Conservation (phyloP, 2,113 vertebrate species). For the Muscicapa adusta region DNA sequence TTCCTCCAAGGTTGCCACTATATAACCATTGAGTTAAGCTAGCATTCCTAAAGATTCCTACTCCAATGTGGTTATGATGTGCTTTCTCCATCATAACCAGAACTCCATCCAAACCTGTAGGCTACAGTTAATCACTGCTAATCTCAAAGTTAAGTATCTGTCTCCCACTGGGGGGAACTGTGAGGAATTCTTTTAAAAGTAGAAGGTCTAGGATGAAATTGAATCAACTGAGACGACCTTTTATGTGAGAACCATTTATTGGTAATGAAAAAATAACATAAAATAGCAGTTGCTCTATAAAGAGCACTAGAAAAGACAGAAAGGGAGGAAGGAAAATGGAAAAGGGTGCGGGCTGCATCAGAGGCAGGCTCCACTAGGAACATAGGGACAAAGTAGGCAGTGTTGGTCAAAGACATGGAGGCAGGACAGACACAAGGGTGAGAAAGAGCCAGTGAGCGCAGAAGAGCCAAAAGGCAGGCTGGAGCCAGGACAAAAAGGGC, state of each 20-base stretch:
- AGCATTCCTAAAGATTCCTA: not conserved
- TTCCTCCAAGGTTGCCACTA: not conserved
- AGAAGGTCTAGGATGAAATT: too few species aligned
- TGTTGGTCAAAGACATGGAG: not conserved
- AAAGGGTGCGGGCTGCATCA: too few species aligned
- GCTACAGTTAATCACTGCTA: not conserved
- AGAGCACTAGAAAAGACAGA: not conserved
- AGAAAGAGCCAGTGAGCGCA: not conserved
- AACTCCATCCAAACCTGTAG: accelerated
- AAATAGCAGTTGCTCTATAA: not conserved
- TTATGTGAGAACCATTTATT: not conserved
- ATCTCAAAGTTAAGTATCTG: not conserved
- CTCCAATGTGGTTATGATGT: too few species aligned
- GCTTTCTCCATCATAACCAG: not conserved
- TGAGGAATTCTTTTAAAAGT: accelerated
- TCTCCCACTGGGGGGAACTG: not conserved
- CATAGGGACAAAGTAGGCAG: not conserved
- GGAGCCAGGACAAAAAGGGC: too few species aligned
- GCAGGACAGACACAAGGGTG: accelerated
- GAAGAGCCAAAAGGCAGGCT: not conserved
- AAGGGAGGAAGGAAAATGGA: not conserved
- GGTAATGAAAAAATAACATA: accelerated
- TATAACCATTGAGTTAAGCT: not conserved
- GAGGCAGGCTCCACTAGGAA: not conserved
- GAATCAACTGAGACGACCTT: accelerated